phyloP scores from a whole-genome alignment of 1,140 invertebrate species.

The Drosophila lacertosa region DNA sequence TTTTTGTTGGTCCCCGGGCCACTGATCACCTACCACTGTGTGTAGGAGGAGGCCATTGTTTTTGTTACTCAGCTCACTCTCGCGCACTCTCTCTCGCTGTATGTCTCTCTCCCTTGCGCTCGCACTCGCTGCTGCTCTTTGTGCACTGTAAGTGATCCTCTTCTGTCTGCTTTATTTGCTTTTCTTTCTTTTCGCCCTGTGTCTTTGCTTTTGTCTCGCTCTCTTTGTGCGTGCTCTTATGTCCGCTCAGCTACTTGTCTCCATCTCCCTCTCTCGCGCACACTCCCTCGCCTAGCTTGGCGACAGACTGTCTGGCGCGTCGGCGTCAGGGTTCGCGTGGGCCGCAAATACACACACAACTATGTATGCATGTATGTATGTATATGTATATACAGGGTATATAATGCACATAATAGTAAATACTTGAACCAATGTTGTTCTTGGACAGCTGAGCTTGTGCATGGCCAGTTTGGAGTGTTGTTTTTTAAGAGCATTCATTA shows the following conservation, averaged over 20 bases:
- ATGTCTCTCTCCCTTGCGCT: constrained; percentile 9
- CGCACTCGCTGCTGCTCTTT: constrained; percentile 4
- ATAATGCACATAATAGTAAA: constrained; percentile 42
- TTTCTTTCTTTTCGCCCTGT: constrained; percentile 44
- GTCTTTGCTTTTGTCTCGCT: constrained; percentile 61
- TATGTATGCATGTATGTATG: no score
- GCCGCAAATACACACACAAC: constrained; percentile 8
- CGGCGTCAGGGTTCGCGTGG: constrained; percentile 48
- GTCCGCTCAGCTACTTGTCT: constrained; percentile 57
- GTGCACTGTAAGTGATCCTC: constrained; percentile 59
- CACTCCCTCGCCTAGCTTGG: constrained; percentile 35
- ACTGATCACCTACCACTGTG: constrained; percentile 68
- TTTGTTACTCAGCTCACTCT: constrained; percentile 1
- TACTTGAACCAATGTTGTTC: constrained; percentile 26
- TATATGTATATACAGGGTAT: constrained; percentile 21
- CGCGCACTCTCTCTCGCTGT: background rate
- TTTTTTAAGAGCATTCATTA: constrained; percentile 57
- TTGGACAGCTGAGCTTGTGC: background rate
- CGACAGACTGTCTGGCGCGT: constrained; percentile 76
- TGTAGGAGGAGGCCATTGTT: constrained; percentile 77
- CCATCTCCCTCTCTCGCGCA: constrained; percentile 1
- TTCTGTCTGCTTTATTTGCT: constrained; percentile 49
- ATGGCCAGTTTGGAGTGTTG: constrained; percentile 35
- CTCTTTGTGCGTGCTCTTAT: constrained; percentile 69
- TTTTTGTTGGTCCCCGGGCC: constrained; percentile 12